phyloP scores from a whole-genome alignment of 2,797 vertebrate species.

The Mionectes olivaceus region DNA sequence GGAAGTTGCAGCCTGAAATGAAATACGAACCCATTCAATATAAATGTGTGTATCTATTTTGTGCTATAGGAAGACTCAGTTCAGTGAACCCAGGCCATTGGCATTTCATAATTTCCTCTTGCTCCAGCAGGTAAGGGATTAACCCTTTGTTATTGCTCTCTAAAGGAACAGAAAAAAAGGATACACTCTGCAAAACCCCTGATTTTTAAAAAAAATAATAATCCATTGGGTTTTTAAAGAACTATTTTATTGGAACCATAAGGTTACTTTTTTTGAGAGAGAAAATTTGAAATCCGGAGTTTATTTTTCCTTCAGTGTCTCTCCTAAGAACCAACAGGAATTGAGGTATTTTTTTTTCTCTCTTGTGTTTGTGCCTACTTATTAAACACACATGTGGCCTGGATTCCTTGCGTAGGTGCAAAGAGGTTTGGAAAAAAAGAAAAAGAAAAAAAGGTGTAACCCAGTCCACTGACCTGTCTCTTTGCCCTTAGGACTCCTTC shows the following conservation, averaged over 20 bases:
- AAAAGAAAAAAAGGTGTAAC: conserved; percentile 63
- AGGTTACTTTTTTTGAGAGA: conserved; percentile 65
- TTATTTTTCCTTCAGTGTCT: conserved; percentile 79
- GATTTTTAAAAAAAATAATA: conserved; percentile 39
- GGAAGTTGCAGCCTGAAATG: conserved; percentile 21
- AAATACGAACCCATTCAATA: not conserved
- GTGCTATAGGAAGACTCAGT: not conserved
- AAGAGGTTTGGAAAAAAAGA: conserved; percentile 29
- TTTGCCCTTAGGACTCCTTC: conserved; percentile 81
- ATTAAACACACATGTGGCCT: conserved; percentile 77
- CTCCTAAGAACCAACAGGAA: conserved; percentile 76
- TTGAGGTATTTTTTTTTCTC: conserved; percentile 66
- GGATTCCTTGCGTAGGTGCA: conserved; percentile 74
- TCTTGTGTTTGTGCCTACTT: conserved; percentile 72
- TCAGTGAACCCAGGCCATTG: conserved; percentile 21
- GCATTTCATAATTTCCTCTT: conserved; percentile 58
- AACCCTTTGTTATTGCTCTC: conserved; percentile 54
- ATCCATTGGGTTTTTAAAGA: conserved; percentile 59
- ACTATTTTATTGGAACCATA: conserved; percentile 79
- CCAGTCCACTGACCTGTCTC: conserved; percentile 79
- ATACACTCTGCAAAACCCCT: conserved; percentile 17
- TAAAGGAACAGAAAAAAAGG: conserved; percentile 60
- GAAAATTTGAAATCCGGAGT: conserved; percentile 78
- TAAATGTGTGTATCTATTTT: conserved; percentile 3
- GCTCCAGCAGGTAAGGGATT: conserved; percentile 69